A percentile compares a stretch with the other conserved stretches of the same genome.
phyloP scores from a whole-genome alignment of 2,888 invertebrate genomes.

The Belgica antarctica region DNA sequence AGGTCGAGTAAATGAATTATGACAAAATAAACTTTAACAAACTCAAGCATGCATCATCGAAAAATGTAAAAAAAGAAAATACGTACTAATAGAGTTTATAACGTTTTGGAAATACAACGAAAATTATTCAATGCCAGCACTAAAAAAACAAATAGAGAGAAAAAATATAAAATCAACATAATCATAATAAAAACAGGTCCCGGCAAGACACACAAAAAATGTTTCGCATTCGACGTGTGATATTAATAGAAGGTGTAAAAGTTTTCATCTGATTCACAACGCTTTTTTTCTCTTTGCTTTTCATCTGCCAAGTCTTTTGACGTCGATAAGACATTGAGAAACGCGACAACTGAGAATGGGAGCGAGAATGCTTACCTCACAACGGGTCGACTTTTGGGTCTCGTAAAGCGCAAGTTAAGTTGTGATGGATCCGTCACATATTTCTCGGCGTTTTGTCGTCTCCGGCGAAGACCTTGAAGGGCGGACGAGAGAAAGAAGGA shows the following conservation, averaged over 20 bases:
- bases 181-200: slow-evolving; percentile 26
- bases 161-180: slow-evolving; percentile 37
- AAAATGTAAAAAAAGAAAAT: slow-evolving; percentile 19
- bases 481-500: too few species aligned
- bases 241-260: background rate
- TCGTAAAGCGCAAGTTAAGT: slow-evolving; percentile 74
- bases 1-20: background rate
- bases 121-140: slow-evolving; percentile 44
- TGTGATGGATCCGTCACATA: slow-evolving; percentile 83
- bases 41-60: background rate
- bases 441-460: slow-evolving; percentile 75
- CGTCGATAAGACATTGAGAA: background rate
- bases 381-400: slow-evolving; percentile 60
- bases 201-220: background rate
- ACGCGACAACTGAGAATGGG: background rate
- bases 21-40: background rate
- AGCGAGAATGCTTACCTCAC: slow-evolving; percentile 50
- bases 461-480: slow-evolving; percentile 64
- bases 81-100: slow-evolving; percentile 31
- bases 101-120: slow-evolving; percentile 36
- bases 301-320: background rate
- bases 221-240: background rate
- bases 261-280: background rate
- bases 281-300: background rate
- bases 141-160: slow-evolving; percentile 42